Conservation (phyloP, 1,140 invertebrate species). For the Aphaenogaster rudis region DNA sequence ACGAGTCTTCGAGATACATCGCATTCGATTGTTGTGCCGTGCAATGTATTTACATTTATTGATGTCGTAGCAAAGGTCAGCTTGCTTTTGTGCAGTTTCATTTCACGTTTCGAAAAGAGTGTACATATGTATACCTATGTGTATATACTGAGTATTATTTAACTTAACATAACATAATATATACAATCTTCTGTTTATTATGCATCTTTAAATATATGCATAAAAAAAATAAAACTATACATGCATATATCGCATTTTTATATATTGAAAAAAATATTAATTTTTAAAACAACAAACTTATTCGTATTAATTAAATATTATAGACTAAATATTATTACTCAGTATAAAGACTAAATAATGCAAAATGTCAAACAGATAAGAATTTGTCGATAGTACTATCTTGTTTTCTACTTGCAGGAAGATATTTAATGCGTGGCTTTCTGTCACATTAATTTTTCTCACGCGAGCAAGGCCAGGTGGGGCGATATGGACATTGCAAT, state of each 20-base stretch:
- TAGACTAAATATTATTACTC: background rate
- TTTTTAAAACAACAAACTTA: background rate
- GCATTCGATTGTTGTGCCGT: conserved; percentile 51
- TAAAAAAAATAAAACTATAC: background rate
- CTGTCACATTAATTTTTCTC: conserved; percentile 43
- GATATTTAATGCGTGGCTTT: conserved; percentile 19
- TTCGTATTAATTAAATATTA: conserved; percentile 2
- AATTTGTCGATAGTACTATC: background rate
- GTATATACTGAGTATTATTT: background rate
- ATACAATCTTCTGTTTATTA: background rate
- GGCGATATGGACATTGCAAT: conserved; percentile 38
- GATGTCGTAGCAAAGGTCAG: conserved; percentile 42
- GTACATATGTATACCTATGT: background rate
- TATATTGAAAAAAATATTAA: background rate
- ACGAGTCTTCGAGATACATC: conserved; percentile 51
- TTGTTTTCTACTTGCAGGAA: conserved; percentile 4
- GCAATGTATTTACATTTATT: conserved; percentile 42
- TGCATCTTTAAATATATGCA: background rate
- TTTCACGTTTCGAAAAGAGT: background rate
- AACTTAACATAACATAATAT: background rate
- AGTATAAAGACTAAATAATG: background rate
- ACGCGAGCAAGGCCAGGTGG: conserved; percentile 41
- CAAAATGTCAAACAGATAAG: background rate
- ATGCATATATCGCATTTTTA: background rate
- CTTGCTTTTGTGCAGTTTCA: conserved; percentile 32